Base-by-base conservation (phyloP, 2,888 invertebrate species). In the Pristionchus fissidentatus region DNA sequence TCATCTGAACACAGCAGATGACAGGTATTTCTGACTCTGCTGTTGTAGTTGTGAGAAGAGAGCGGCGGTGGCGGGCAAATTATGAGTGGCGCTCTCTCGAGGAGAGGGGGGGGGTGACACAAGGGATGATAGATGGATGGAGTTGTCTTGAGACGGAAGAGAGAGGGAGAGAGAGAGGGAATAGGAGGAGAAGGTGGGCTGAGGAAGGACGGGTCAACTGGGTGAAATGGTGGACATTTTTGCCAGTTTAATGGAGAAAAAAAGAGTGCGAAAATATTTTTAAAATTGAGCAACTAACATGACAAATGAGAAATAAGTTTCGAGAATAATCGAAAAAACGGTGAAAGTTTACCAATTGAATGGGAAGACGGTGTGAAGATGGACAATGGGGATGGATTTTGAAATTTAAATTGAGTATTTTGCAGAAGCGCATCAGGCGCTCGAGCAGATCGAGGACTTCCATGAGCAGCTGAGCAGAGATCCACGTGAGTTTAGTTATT, bases 391-490 rank as follows among this genome's bases (percentile, higher is more conserved):
- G 62, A 15, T 5, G 62, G 35, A 26, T 35, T 10, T 35, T 13
- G 10, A 10, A 35, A 62, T 29, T 29, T 35, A 29, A 35, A 62
- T 35, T 62, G n/a, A 35, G 13, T 62, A 22, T 13, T 8, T 85
- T 88, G 70, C 89, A 92, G 97, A 97, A 94, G 98, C 98, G 93
- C 98, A 98, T 93, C 95, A 97, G 93, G 98, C 98, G 88, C 95
- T 99, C 93, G 98, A 98, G 94, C 95, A 98, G 92, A 95, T 99
- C 93, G 98, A 98, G 94, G 98, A 98, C 93, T 99, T 98, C 94
- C 97, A 98, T 94, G 95, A 96, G 90, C 96, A 97, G 93, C 94
- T 99, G 92, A n/a, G n/a, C n/a, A 96, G 95, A 90, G 96, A 96
- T 93, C 96, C 97, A 83, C 73, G 80, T 81, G 10, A 5, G 80